A percentile compares a stretch with the other conserved stretches of the same genome.
Evolutionary conservation across 92 coral and sea anemone genomes (phyloP).

Genomic region (Palythoa grandis): DNA sequence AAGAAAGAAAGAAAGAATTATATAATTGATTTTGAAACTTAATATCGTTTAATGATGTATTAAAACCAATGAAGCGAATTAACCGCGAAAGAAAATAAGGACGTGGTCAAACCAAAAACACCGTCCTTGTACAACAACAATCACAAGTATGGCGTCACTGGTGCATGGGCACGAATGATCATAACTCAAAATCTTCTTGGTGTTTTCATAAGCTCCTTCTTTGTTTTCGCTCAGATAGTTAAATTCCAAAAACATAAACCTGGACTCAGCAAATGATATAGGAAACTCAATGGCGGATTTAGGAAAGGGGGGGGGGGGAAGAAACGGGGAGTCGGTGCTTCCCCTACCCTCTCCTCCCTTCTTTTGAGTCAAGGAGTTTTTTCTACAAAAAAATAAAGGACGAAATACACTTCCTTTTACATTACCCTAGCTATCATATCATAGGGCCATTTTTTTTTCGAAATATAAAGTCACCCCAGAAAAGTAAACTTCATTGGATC

Average conservation of each 20-base stretch:
- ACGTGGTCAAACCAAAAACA: slow-evolving; percentile 39
- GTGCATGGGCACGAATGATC: slow-evolving; percentile 3
- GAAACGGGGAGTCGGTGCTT: too few species aligned
- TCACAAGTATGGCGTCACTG: slow-evolving; percentile 1
- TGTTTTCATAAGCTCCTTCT: not conserved
- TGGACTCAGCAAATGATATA: not conserved
- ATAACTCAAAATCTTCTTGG: not conserved
- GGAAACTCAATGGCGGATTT: too few species aligned
- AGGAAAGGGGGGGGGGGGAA: too few species aligned
- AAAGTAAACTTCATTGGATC: too few species aligned
- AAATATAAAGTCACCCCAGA: too few species aligned
- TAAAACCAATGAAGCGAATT: slow-evolving; percentile 26
- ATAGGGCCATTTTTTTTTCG: too few species aligned
- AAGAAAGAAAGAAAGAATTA: too few species aligned
- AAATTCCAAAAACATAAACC: not conserved
- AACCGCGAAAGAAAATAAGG: not conserved
- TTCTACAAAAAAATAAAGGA: too few species aligned
- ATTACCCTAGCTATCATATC: too few species aligned
- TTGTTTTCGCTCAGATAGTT: not conserved
- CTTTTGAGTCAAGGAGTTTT: too few species aligned
- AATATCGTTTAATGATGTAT: slow-evolving; percentile 3
- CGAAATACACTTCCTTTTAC: too few species aligned
- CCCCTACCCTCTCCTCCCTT: too few species aligned
- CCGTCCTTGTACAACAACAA: not conserved
- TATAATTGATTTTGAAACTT: not conserved